phyloP scores from a whole-genome alignment of 2,797 vertebrate species.

The Naso thynnoides region DNA sequence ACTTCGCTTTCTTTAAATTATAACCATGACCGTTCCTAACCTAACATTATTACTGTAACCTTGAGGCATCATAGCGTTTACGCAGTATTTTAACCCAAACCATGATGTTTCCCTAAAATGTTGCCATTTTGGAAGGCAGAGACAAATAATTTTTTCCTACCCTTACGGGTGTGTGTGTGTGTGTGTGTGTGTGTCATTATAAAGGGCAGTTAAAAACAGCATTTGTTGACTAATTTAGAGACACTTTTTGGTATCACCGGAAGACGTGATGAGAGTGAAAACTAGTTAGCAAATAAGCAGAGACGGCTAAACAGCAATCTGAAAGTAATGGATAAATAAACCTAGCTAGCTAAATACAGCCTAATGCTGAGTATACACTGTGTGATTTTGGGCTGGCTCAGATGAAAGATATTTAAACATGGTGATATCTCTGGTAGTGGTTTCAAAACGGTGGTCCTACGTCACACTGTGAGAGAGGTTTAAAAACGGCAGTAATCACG shows the following conservation, averaged over 20 bases:
- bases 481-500: too few species aligned
- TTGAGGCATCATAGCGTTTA: not conserved
- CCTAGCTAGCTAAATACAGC: too few species aligned
- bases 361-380: too few species aligned
- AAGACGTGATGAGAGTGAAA: not conserved
- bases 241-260: not conserved
- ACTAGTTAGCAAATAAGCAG: too few species aligned
- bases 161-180: not conserved
- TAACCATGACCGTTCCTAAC: not conserved
- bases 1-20: not conserved
- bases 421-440: too few species aligned
- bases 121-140: not conserved
- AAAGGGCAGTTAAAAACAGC: not conserved
- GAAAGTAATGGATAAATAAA: too few species aligned
- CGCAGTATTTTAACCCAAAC: not conserved
- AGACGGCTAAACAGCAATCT: too few species aligned
- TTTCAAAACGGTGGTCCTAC: too few species aligned
- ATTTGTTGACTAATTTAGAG: not conserved
- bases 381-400: too few species aligned
- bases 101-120: not conserved
- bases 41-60: not conserved
- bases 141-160: not conserved
- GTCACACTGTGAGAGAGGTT: too few species aligned
- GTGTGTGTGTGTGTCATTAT: too few species aligned
- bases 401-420: too few species aligned